Base-by-base conservation (phyloP, 2,113 vertebrate genomes). In the Psettodes erumei region DNA sequence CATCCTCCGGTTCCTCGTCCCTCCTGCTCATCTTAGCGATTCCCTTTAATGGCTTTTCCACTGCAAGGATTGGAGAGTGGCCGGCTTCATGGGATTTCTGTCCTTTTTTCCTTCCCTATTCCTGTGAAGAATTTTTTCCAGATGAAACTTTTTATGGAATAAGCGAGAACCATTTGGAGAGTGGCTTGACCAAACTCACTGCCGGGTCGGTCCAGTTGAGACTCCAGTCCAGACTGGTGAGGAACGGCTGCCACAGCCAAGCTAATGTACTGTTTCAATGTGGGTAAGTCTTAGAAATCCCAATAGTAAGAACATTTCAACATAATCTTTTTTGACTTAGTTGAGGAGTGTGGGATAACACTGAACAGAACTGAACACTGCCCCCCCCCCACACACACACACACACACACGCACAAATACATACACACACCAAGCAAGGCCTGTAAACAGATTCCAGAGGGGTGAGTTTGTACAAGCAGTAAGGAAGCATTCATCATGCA, bases 81-180 rank as follows among this genome's bases (percentile, higher is more conserved):
- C 66, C 58, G 33, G 86, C 68, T 89, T 84, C 81, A 75, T 50
- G 78, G 78, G 79, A 86, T 86, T 86, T 69, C 76, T 63, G 55
- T 63, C 37, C 58, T 21, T 75, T 80, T 82, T 75, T 82, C 50
- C 72, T 69, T 77, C 71, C 75, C 19, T 64, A 32, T 86, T 84
- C 68, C 81, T 42, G 35, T 88, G 84, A 87, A 88, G 71, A 81
- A 68, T 85, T 86, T 91, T 93, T 94, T 93, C 90, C 90, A 92
- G 76, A 87, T 89, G 45, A 89, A 90, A 15, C 48, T 77, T 88
- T 92, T 89, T 82, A 88, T 88, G 80, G 89, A 92, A 90, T 83
- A 86, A 88, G 53, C 10, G 19, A 68, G 66, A 78, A 79, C 62
- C 28, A n/a, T 86, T 85, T 84, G 54, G 69, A 81, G 45, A 19